phyloP scores from a whole-genome alignment of 2,113 vertebrate species.

The Origma solitaria region DNA sequence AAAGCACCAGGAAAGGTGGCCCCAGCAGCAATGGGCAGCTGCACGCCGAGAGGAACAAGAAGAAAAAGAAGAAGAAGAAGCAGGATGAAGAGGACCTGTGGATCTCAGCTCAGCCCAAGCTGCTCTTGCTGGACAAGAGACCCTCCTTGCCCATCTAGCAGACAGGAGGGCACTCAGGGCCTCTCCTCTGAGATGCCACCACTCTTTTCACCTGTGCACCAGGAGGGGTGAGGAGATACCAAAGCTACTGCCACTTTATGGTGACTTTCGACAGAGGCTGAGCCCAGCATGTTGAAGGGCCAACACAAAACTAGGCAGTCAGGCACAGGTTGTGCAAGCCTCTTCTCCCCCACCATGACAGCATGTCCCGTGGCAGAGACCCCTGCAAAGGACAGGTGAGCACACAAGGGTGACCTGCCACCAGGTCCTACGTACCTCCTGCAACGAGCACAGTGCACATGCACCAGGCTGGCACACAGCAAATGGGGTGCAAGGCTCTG shows the following conservation, averaged over 20 bases:
- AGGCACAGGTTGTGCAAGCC: neutral
- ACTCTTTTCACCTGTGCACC: neutral
- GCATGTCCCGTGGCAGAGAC: neutral
- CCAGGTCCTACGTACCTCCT: rapidly evolving
- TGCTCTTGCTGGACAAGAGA: conserved; percentile 81
- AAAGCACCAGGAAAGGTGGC: neutral
- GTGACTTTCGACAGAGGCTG: neutral
- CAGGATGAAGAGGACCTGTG: conserved; percentile 85
- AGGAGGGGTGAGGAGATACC: neutral
- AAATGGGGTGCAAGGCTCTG: rapidly evolving
- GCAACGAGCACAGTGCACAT: rapidly evolving
- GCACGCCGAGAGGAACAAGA: conserved; percentile 69
- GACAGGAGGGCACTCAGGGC: neutral
- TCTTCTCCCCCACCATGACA: neutral
- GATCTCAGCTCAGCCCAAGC: conserved; percentile 89
- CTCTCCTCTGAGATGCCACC: neutral
- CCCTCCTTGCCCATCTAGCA: conserved; percentile 72
- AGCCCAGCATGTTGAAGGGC: neutral
- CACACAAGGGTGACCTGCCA: neutral
- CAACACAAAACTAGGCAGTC: neutral
- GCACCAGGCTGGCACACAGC: rapidly evolving
- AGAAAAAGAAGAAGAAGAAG: conserved; percentile 79
- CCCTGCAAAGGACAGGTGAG: neutral
- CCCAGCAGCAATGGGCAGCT: conserved; percentile 5
- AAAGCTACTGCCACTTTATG: neutral